Evolutionary conservation across 1,140 invertebrate species (phyloP).

Genomic region (Trachymyrmex cornetzi): DNA sequence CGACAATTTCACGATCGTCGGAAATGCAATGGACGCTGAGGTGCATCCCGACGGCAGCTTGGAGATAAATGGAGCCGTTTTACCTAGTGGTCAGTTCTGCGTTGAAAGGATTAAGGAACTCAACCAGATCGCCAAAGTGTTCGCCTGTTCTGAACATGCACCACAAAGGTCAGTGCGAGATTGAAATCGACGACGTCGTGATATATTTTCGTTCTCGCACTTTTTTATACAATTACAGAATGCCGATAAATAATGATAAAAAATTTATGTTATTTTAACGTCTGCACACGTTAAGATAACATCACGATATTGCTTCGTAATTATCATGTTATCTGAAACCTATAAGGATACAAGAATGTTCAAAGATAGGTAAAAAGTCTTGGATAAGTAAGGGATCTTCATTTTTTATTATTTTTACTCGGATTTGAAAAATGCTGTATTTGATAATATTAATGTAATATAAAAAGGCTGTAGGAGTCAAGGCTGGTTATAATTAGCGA

Average conservation of each 20-base stretch:
- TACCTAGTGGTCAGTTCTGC: slow-evolving; percentile 88
- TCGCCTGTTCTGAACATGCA: slow-evolving; percentile 89
- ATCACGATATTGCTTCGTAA: not conserved
- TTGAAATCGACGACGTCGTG: not conserved
- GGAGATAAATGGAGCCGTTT: slow-evolving; percentile 84
- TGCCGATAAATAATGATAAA: not conserved
- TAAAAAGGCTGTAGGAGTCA: too few species aligned
- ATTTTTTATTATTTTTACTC: not conserved
- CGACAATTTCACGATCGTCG: slow-evolving; percentile 86
- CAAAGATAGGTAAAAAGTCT: not conserved
- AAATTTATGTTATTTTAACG: not conserved
- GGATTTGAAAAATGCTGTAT: not conserved
- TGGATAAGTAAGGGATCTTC: not conserved
- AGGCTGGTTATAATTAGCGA: too few species aligned
- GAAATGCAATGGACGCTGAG: slow-evolving; percentile 84
- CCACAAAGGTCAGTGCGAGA: slow-evolving; percentile 77
- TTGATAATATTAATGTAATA: too few species aligned
- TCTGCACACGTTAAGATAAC: not conserved
- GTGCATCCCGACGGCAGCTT: slow-evolving; percentile 85
- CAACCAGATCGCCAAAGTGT: slow-evolving; percentile 87
- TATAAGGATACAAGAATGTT: not conserved
- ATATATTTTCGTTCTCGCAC: not conserved
- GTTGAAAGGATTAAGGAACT: slow-evolving; percentile 88
- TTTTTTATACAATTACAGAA: not conserved
- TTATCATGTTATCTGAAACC: not conserved